phyloP scores from a whole-genome alignment of 2,888 invertebrate species.

The Aphrophora alni region DNA sequence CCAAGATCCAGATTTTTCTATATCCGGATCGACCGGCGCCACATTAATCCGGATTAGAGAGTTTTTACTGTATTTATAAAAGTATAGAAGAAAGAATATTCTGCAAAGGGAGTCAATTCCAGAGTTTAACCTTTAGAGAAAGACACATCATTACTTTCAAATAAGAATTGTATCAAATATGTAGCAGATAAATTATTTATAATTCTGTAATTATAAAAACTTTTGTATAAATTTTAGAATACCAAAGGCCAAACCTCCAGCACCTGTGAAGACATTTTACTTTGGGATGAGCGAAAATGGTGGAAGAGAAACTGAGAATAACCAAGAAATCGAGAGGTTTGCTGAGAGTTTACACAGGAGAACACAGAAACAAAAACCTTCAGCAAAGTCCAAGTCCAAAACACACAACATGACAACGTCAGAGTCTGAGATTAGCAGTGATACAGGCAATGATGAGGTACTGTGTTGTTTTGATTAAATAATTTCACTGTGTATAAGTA shows the following conservation, averaged over 20 bases:
- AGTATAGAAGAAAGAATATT: too few species aligned
- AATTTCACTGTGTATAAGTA: not conserved
- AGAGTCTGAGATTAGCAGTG: conserved; percentile 55
- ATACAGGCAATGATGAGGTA: conserved; percentile 46
- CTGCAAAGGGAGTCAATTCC: too few species aligned
- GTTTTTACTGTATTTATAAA: too few species aligned
- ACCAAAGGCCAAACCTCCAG: conserved; percentile 44
- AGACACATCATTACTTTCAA: too few species aligned
- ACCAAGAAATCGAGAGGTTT: conserved; percentile 54
- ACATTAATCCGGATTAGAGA: too few species aligned
- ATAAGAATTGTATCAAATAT: too few species aligned
- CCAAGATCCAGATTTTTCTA: too few species aligned
- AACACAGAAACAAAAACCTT: not conserved
- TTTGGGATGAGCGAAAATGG: conserved; percentile 74
- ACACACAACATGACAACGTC: conserved; percentile 41
- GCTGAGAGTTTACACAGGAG: conserved; percentile 53
- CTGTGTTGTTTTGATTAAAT: conserved; percentile 2
- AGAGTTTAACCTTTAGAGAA: too few species aligned
- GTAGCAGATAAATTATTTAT: too few species aligned
- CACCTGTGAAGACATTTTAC: conserved; percentile 70
- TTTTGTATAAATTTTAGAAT: too few species aligned
- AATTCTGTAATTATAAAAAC: too few species aligned
- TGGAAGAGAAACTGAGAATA: conserved; percentile 22
- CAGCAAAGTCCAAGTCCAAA: conserved; percentile 16
- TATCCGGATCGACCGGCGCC: too few species aligned